Percentiles rank a stretch among this genome's conserved stretches.
These are phyloP conservation scores for Dendrocincla fuliginosa DNA, from an alignment of 2,797 vertebrate species.

Conservation along the genomic window DNA sequence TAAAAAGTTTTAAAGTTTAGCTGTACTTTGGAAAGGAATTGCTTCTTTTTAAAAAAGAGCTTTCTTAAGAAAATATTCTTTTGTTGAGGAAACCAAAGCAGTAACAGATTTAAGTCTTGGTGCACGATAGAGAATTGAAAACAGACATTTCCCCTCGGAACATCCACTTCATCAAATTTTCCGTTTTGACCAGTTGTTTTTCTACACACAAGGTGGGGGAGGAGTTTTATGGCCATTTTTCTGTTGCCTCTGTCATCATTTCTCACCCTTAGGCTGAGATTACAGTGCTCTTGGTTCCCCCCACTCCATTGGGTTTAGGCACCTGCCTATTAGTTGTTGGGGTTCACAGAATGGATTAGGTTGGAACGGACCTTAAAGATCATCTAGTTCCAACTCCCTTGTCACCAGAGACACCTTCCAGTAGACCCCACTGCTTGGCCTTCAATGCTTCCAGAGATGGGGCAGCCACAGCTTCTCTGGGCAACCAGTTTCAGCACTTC, in stretches of 20 bases:
- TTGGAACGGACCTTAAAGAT: background rate
- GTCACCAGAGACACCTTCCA: background rate
- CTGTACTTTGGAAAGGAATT: background rate
- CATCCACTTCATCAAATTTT: conserved; percentile 5
- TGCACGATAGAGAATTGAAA: background rate
- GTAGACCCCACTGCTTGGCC: fast-evolving
- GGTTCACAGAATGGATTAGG: background rate
- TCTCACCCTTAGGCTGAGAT: background rate
- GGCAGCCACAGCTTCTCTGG: background rate
- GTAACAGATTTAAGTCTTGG: background rate
- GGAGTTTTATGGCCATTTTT: background rate
- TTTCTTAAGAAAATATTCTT: conserved; percentile 15
- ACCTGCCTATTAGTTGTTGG: background rate
- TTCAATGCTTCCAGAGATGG: background rate
- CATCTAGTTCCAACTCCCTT: fast-evolving
- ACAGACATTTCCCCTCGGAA: background rate
- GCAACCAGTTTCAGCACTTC: background rate
- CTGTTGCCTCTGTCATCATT: background rate
- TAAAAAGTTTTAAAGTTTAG: background rate
- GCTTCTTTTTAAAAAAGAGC: background rate
- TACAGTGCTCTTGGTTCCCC: background rate
- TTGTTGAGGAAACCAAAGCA: conserved; percentile 4
- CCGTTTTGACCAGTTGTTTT: conserved; percentile 6
- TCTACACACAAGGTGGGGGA: background rate
- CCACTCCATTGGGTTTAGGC: fast-evolving